Percentiles rank a stretch among this genome's conserved stretches.
Conservation (phyloP, 1,140 invertebrate species). For the Camponotus vicinus region DNA sequence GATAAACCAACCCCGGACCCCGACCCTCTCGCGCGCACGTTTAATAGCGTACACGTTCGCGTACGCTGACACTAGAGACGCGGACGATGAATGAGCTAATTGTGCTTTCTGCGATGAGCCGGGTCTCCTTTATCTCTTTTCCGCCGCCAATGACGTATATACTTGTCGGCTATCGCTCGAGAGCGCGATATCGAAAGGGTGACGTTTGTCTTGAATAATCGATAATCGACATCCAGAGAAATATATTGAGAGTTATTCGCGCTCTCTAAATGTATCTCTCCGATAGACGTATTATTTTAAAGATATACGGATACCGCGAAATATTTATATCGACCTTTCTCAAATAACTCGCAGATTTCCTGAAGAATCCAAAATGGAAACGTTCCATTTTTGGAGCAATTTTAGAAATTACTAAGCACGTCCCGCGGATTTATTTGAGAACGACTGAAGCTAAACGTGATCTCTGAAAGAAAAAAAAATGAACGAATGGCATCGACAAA, state of each 20-base stretch:
- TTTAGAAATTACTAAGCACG: background rate
- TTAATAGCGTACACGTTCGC: constrained; percentile 68
- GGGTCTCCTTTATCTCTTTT: constrained; percentile 52
- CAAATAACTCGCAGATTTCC: background rate
- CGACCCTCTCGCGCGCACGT: constrained; percentile 63
- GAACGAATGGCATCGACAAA: constrained; percentile 56
- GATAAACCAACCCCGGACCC: constrained; percentile 65
- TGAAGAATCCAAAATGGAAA: background rate
- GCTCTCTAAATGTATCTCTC: background rate
- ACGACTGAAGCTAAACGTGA: background rate
- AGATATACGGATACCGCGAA: background rate
- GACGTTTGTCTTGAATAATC: constrained; percentile 11
- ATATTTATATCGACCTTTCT: background rate
- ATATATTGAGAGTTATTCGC: background rate
- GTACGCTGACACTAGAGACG: constrained; percentile 61
- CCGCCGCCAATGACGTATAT: constrained; percentile 37
- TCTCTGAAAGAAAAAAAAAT: constrained; percentile 34
- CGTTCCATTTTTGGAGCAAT: background rate
- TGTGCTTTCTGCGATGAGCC: constrained; percentile 71
- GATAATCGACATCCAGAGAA: constrained; percentile 14
- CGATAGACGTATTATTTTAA: background rate
- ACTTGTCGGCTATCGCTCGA: background rate
- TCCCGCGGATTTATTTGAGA: background rate
- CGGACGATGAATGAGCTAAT: constrained; percentile 82
- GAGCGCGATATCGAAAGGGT: constrained; percentile 29